Evolutionary conservation across 2,113 vertebrate species (phyloP).

Genomic region (Geococcyx californianus): DNA sequence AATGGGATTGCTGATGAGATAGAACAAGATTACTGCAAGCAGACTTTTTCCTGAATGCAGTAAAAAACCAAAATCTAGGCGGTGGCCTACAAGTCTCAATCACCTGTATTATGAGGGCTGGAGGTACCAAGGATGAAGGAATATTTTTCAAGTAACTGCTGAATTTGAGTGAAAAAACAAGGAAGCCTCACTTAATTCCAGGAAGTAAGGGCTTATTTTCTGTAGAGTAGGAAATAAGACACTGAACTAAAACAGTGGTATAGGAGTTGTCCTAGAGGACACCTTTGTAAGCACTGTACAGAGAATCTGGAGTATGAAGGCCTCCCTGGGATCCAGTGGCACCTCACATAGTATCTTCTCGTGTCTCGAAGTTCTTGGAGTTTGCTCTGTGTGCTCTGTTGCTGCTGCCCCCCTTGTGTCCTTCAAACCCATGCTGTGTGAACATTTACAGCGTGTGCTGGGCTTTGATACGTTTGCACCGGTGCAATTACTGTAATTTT

Average conservation of each 20-base stretch:
- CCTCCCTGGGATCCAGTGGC: background rate
- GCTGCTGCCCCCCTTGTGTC: background rate
- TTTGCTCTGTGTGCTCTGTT: fast-evolving
- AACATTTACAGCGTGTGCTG: background rate
- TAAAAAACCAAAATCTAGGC: background rate
- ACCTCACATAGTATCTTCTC: background rate
- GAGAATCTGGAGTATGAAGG: background rate
- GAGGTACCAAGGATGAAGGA: background rate
- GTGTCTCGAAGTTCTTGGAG: background rate
- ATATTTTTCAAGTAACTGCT: background rate
- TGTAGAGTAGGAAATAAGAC: background rate
- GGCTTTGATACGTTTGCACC: background rate
- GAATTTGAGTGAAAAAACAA: background rate
- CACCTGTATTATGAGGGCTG: background rate
- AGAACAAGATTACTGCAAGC: background rate
- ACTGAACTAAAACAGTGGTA: background rate
- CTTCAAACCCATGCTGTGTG: fast-evolving
- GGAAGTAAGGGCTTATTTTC: background rate
- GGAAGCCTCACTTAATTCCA: fast-evolving
- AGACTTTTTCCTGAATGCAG: background rate
- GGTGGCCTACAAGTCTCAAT: background rate
- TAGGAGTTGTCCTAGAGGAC: background rate
- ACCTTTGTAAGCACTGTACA: background rate
- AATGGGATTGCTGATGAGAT: background rate
- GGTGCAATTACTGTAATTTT: fast-evolving